Base-by-base conservation (phyloP, 92 coral and sea anemone species). In the Virgularia gustaviana region DNA sequence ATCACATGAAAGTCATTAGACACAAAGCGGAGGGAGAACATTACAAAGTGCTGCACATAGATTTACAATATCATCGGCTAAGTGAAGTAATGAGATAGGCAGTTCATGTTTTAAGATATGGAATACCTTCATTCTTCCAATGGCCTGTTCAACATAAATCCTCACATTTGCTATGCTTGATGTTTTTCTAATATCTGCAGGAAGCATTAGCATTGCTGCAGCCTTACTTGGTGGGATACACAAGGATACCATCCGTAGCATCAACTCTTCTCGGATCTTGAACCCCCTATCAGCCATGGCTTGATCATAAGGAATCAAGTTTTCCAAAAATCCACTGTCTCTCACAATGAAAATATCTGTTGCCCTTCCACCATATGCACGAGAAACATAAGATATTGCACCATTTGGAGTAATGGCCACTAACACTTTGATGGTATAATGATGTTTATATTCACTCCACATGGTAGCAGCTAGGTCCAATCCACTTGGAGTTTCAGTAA, bases 111-210 rank as follows among this genome's bases (percentile, higher is more conserved):
- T 87, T 29, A 87, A 23, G 64, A 79, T 79, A 28, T 43, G 57
- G 42, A 81, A 78, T 23, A 58, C 70, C 82, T 38, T 81, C 32
- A 82, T 9, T 24, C 90, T 25, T 11, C 84, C 84, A 72, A 82
- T 82, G 0, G 87, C 90, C 35, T 86, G 90, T 47, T 79, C 88
- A 1, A 83, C 88, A 86, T 73, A 86, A 13, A 79, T 86, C 39
- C 90, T 47, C 3, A 79, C 88, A 79, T 87, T 84, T 9, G 88
- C 91, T 57, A 87, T 87, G 35, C 71, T 79, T 8, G 91, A 83
- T 29, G 88, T 87, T 55, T 83, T 79, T 49, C 78, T 87, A 0
- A 87, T 76, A 53, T 87, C 84, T 0, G 80, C 35, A 4, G 88
- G 86, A 5, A 83, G 35, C 92, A 87, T 84, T 30, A 79, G 92